Conservation (phyloP, 2,113 vertebrate genomes). For the Charina bottae region DNA sequence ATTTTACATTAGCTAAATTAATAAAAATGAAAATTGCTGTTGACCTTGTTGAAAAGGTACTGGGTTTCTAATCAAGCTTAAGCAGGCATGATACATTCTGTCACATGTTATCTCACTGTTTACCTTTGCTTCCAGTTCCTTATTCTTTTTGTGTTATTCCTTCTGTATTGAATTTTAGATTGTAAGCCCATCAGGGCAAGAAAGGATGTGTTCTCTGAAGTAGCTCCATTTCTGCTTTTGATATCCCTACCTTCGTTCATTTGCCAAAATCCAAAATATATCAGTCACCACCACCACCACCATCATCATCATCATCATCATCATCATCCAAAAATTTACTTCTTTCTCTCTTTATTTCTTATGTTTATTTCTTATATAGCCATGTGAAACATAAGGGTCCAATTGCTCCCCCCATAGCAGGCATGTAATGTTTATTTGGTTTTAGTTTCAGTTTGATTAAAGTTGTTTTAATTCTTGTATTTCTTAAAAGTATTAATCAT, state of each 20-base stretch:
- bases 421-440: background rate
- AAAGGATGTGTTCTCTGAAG: background rate
- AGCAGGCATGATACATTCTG: background rate
- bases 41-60: background rate
- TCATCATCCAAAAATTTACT: background rate
- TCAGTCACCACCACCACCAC: background rate
- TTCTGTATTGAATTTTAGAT: background rate
- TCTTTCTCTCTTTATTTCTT: background rate
- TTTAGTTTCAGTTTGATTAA: background rate
- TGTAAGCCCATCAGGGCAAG: background rate
- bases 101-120: background rate
- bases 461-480: background rate
- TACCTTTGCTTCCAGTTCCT: background rate
- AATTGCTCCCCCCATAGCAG: background rate
- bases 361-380: background rate
- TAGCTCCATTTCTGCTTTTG: background rate
- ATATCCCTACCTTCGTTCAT: background rate
- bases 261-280: background rate
- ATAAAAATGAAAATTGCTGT: background rate
- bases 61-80: background rate
- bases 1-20: background rate
- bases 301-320: background rate
- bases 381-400: background rate
- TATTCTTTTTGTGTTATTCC: background rate
- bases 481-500: background rate